These are phyloP conservation scores for Drosophila melanosoma DNA, from an alignment of 2,888 invertebrate species.

Conservation along the genomic window DNA sequence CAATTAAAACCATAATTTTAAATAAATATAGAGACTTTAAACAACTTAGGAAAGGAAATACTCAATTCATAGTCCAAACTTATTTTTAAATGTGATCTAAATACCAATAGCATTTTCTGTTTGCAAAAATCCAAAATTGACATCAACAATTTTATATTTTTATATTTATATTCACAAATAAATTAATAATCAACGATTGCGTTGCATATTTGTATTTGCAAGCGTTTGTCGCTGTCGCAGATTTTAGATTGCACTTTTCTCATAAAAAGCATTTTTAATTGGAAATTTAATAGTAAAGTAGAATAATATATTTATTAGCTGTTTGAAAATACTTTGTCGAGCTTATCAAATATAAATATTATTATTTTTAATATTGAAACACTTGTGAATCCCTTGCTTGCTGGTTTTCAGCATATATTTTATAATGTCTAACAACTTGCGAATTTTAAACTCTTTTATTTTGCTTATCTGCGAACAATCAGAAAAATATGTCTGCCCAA, in stretches of 20 bases:
- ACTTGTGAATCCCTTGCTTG: not conserved
- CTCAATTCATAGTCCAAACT: not conserved
- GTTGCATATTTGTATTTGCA: not conserved
- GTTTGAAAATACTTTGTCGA: not conserved
- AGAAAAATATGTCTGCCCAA: constrained; percentile 37
- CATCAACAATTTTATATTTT: not conserved
- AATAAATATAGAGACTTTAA: not conserved
- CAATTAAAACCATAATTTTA: not conserved
- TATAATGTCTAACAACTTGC: not conserved
- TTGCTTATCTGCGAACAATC: constrained; percentile 12
- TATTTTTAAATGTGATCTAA: not conserved
- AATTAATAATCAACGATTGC: not conserved
- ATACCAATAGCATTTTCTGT: not conserved
- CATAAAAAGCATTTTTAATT: not conserved
- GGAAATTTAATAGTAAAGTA: not conserved
- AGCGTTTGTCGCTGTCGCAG: not conserved
- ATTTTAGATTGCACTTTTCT: not conserved
- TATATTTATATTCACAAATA: no score
- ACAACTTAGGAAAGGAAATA: not conserved
- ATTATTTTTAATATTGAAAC: not conserved
- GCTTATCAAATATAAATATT: not conserved
- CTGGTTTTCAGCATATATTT: not conserved
- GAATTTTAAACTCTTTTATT: constrained; percentile 12
- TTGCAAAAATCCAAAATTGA: not conserved
- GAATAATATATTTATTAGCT: not conserved